Evolutionary conservation across 2,113 vertebrate species (phyloP).

Genomic region (Sterrhoptilus dennistouni): DNA sequence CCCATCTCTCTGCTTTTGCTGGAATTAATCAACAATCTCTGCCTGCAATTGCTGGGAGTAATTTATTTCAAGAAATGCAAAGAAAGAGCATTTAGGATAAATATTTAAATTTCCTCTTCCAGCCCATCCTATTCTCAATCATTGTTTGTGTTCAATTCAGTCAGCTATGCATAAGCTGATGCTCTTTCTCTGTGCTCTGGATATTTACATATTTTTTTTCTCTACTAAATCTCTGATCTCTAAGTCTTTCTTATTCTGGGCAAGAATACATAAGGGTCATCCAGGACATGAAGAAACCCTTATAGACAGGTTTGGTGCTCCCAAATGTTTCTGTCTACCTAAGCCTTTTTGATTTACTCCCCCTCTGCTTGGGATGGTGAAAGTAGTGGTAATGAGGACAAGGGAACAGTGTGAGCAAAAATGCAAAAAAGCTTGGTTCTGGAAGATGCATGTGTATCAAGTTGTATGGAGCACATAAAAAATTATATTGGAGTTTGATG

Average conservation of each 20-base stretch:
- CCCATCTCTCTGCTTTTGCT: slow-evolving; percentile 14
- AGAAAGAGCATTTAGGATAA: slow-evolving; percentile 59
- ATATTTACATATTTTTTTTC: slow-evolving; percentile 47
- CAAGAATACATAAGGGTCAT: not conserved
- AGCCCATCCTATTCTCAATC: slow-evolving; percentile 53
- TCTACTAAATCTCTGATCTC: not conserved
- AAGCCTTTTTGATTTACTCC: not conserved
- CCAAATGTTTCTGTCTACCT: not conserved
- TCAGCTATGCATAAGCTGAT: slow-evolving; percentile 31
- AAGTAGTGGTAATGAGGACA: not conserved
- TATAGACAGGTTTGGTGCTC: not conserved
- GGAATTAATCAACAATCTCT: slow-evolving; percentile 66
- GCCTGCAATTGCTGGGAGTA: slow-evolving; percentile 48
- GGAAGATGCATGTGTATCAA: not conserved
- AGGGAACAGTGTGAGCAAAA: not conserved
- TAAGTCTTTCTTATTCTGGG: not conserved
- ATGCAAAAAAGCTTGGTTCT: not conserved
- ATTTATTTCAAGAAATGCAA: slow-evolving; percentile 61
- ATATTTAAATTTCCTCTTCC: slow-evolving; percentile 62
- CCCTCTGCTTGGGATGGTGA: not conserved
- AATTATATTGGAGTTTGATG: not conserved
- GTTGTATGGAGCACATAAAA: not conserved
- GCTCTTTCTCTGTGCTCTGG: slow-evolving; percentile 18
- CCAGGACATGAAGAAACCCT: not conserved
- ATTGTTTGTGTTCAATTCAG: slow-evolving; percentile 58